These are phyloP conservation scores for Acanthurus tractus DNA, from an alignment of 2,797 vertebrate genomes.

Conservation along the genomic window DNA sequence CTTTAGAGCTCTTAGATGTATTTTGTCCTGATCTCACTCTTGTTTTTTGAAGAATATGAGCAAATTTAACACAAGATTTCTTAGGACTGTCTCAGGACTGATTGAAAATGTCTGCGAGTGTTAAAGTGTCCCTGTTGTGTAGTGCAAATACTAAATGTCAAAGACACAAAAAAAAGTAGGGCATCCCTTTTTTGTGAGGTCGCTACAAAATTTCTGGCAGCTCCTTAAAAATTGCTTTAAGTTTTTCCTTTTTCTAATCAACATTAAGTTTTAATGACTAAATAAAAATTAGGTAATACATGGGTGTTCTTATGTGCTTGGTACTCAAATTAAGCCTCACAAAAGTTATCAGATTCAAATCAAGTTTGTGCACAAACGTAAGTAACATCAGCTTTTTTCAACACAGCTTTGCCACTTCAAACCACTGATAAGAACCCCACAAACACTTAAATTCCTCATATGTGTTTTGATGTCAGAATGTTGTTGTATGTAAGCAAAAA, in stretches of 20 bases:
- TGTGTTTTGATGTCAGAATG: neutral
- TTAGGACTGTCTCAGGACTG: neutral
- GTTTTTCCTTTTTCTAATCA: too few relatives aligned
- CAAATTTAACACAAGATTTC: conserved; percentile 2
- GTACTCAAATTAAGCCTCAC: neutral
- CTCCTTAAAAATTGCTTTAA: too few relatives aligned
- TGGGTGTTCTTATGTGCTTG: too few relatives aligned
- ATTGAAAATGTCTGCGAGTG: too few relatives aligned
- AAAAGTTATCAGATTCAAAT: neutral
- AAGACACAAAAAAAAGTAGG: too few relatives aligned
- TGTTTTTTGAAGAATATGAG: neutral
- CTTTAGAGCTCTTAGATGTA: conserved; percentile 9
- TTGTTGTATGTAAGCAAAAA: neutral
- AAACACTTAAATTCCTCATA: neutral
- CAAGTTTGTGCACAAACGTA: neutral
- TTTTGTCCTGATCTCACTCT: conserved; percentile 5
- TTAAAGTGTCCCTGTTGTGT: too few relatives aligned
- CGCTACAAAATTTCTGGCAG: too few relatives aligned
- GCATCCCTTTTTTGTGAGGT: too few relatives aligned
- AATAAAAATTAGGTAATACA: too few relatives aligned
- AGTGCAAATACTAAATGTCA: too few relatives aligned
- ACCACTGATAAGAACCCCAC: neutral
- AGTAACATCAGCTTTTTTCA: neutral
- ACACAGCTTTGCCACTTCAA: neutral
- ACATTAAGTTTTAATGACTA: too few relatives aligned